Percentiles rank a stretch among this genome's conserved stretches.
phyloP scores from a whole-genome alignment of 2,888 invertebrate species.

The Encarsia formosa region DNA sequence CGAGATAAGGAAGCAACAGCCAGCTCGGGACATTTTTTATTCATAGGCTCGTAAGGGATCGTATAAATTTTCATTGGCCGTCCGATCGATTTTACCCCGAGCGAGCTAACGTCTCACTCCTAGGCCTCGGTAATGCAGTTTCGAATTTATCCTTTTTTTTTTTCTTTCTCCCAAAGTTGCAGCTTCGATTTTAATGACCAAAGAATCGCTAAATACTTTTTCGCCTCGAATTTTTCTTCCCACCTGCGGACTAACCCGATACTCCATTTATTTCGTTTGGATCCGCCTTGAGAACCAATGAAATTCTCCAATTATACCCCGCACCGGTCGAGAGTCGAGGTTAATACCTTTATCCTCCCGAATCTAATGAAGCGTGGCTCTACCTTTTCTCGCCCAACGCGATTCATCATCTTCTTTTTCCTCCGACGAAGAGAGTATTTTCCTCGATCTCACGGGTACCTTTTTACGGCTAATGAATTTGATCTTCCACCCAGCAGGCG shows the following conservation, averaged over 20 bases:
- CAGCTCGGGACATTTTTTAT: slow-evolving; percentile 22
- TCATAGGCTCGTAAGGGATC: slow-evolving; percentile 25
- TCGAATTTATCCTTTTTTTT: neutral
- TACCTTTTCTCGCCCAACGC: neutral
- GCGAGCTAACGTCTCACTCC: no score
- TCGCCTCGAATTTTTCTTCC: neutral
- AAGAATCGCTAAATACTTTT: no score
- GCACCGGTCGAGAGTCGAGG: no score
- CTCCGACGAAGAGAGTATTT: no score
- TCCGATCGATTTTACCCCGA: slow-evolving; percentile 26
- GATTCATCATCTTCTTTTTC: slow-evolving; percentile 6
- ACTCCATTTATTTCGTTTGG: neutral
- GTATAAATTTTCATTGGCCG: slow-evolving; percentile 28
- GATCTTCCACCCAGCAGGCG: no score
- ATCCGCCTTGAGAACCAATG: no score
- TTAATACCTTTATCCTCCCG: no score
- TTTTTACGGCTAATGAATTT: no score
- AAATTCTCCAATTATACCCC: no score
- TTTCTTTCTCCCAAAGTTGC: neutral
- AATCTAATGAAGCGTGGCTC: neutral
- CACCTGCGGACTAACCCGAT: neutral
- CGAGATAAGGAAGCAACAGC: neutral
- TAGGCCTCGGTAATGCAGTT: neutral
- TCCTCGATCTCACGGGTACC: no score
- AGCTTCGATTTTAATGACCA: no score